phyloP scores from a whole-genome alignment of 1,140 invertebrate genomes.

The Plutomurus gul region DNA sequence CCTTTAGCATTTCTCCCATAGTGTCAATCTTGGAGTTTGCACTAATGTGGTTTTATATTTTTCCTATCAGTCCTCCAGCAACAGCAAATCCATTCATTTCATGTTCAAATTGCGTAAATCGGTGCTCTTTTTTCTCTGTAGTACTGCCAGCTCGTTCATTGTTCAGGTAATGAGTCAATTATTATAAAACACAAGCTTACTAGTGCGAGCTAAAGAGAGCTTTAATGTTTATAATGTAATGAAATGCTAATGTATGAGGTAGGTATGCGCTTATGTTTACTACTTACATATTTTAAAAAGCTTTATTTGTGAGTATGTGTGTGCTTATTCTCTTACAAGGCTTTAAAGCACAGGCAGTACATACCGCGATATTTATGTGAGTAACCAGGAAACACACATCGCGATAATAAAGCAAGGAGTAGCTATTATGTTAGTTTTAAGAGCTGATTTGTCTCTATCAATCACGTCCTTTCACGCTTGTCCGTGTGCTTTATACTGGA shows the following conservation, averaged over 20 bases:
- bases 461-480: neutral
- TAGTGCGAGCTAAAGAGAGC: too few relatives aligned
- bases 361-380: neutral
- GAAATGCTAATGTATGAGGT: too few relatives aligned
- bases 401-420: neutral
- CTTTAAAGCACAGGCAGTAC: too few relatives aligned
- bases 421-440: neutral
- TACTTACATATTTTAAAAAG: neutral
- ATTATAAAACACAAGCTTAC: too few relatives aligned
- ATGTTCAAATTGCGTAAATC: constrained; percentile 1
- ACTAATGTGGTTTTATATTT: constrained; percentile 9
- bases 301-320: neutral
- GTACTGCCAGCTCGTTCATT: too few relatives aligned
- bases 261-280: constrained; percentile 1
- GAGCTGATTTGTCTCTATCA: neutral
- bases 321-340: neutral
- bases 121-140: too few relatives aligned
- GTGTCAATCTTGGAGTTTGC: constrained; percentile 11
- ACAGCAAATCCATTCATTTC: constrained; percentile 16
- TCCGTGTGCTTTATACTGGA: neutral
- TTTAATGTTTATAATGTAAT: too few relatives aligned
- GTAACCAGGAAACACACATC: neutral
- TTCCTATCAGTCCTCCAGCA: constrained; percentile 10
- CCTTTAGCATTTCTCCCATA: constrained; percentile 20
- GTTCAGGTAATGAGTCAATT: too few relatives aligned